These are phyloP conservation scores for Coregonus sp. DNA, from an alignment of 2,797 vertebrate species.

Conservation along the genomic window DNA sequence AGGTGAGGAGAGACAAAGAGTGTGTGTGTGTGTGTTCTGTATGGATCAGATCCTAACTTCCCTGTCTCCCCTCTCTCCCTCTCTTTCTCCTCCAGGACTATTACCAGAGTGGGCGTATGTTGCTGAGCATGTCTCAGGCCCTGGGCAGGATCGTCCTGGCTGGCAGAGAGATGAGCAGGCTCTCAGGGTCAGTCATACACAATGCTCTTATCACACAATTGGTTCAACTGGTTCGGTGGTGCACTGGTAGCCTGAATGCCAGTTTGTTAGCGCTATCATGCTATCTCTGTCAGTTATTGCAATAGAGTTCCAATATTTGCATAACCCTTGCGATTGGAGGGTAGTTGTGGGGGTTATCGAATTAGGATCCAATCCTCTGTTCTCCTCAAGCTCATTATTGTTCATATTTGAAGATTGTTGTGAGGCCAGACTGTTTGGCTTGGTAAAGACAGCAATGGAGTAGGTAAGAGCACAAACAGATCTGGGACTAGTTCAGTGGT, in stretches of 20 bases:
- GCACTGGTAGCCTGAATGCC: too few species aligned
- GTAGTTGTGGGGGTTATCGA: too few species aligned
- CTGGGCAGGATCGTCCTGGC: constrained; percentile 83
- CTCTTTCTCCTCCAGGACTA: constrained; percentile 73
- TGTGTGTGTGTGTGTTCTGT: background rate
- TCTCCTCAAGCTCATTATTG: background rate
- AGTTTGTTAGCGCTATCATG: too few species aligned
- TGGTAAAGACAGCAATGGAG: too few species aligned
- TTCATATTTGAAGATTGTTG: background rate
- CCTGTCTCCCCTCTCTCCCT: background rate
- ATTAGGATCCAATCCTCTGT: too few species aligned
- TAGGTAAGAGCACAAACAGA: too few species aligned
- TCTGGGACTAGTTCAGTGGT: too few species aligned
- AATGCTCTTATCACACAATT: background rate
- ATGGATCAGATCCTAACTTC: background rate
- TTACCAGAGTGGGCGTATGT: constrained; percentile 85
- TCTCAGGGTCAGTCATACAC: constrained; percentile 76
- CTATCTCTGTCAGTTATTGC: too few species aligned
- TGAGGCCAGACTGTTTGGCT: too few species aligned
- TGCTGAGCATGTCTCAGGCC: constrained; percentile 83
- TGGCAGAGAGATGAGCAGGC: constrained; percentile 83
- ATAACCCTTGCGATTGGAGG: too few species aligned
- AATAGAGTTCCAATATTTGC: too few species aligned
- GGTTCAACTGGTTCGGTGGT: background rate
- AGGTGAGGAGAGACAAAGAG: constrained; percentile 66